Conservation (phyloP, 1,140 invertebrate genomes). For the Muscidifurax raptorellus region DNA sequence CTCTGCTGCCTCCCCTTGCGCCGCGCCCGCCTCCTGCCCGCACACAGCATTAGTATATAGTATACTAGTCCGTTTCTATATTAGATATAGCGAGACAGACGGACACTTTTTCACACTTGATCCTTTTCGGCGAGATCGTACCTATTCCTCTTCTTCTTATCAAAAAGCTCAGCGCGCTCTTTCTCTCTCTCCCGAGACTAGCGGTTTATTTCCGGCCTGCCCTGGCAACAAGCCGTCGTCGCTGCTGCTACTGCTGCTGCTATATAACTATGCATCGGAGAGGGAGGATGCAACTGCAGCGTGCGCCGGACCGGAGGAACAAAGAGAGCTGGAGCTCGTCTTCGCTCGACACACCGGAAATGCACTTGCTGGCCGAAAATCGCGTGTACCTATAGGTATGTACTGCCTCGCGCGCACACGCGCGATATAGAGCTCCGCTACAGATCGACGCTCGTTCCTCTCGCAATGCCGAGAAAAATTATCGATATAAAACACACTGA, state of each 20-base stretch:
- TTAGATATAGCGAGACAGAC: neutral
- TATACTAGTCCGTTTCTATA: too few relatives aligned
- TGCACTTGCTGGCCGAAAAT: neutral
- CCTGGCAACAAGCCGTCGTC: constrained; percentile 48
- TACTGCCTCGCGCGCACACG: neutral
- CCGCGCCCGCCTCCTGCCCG: neutral
- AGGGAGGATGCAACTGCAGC: neutral
- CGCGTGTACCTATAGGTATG: neutral
- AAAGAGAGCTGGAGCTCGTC: neutral
- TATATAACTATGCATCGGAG: neutral
- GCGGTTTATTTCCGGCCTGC: constrained; percentile 57
- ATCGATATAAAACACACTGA: neutral
- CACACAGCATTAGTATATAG: too few relatives aligned
- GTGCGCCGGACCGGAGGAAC: neutral
- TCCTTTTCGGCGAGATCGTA: neutral
- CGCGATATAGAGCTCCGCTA: neutral
- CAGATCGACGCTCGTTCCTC: neutral
- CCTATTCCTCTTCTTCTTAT: neutral
- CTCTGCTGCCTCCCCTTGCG: neutral
- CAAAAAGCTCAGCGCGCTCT: neutral
- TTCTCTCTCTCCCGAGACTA: neutral
- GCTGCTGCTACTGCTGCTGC: too few relatives aligned
- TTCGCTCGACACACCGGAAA: constrained; percentile 4
- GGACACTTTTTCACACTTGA: neutral
- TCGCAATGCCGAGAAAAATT: neutral